Percentiles rank a stretch among this genome's conserved stretches.
Evolutionary conservation across 2,113 vertebrate species (phyloP).

Genomic region (Indicator maculatus): DNA sequence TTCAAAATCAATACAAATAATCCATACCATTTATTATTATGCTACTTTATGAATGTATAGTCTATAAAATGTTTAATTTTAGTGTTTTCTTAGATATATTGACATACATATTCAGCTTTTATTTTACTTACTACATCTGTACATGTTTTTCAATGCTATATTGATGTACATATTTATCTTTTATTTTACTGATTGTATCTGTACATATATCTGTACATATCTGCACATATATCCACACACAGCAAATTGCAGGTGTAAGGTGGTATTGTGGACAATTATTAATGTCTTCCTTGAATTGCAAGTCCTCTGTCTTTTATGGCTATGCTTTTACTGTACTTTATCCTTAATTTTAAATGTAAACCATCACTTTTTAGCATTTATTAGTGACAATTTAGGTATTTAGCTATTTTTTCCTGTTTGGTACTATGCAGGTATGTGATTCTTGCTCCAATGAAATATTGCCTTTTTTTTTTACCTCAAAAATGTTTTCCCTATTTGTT

Average conservation of each 20-base stretch:
- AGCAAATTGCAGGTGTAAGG: constrained; percentile 31
- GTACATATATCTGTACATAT: neutral
- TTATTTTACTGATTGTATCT: neutral
- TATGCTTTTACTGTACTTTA: constrained; percentile 25
- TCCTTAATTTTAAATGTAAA: constrained; percentile 17
- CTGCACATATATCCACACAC: neutral
- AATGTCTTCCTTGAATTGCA: constrained; percentile 21
- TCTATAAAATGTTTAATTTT: neutral
- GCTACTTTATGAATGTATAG: neutral
- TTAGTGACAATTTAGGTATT: neutral
- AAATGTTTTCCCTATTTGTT: neutral
- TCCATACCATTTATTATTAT: neutral
- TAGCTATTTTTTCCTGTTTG: neutral
- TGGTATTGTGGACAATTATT: neutral
- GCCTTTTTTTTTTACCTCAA: neutral
- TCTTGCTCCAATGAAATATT: neutral
- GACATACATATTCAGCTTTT: neutral
- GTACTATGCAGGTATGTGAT: neutral
- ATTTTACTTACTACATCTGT: neutral
- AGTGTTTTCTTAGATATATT: neutral
- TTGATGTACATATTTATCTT: neutral
- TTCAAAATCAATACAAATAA: neutral
- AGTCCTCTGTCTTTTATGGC: neutral
- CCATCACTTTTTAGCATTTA: constrained; percentile 36
- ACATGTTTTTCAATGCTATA: neutral